Evolutionary conservation across 1,140 invertebrate species (phyloP), one percentile per base, ranked within the genome.

Genomic region (Pectinophora gossypiella): DNA sequence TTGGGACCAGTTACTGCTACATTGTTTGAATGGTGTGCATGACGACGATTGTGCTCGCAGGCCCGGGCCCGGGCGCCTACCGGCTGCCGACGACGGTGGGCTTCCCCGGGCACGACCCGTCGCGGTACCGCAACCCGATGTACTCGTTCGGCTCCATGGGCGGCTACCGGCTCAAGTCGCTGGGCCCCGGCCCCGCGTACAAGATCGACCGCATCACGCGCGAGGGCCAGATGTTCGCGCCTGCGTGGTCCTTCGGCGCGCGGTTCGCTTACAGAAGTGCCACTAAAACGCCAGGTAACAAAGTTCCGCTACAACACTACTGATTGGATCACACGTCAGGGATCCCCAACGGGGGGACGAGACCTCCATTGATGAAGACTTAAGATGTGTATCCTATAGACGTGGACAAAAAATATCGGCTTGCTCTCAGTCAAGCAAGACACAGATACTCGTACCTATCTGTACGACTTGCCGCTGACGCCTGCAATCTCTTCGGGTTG

Each of bases 51-150:
- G 5, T 44, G 3, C 20, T 1, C 18, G 0, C 56, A 85, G 91
- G 91, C 12, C 91, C 91, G 43, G 91, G 91, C 20, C 91, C 91
- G 4, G 91, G 89, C 44, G 90, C 90, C 10, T 92, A 92, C 63
- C 61, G 66, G 54, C 72, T 93, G 56, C 91, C 91, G 0, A 74
- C 90, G 13, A 87, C 88, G 15, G 85, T 90, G 6, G 91, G 91
- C 10, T 91, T 86, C 71, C 63, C 82, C 0, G 58, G 76, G 19
- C 91, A 93, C 69, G 91, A 92, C 71, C 76, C 77, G 6, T 88
- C 88, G 1, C 89, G 89, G 13, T 86, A 89, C 57, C 82, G 91
- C 13, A 86, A 87, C 68, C 91, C 91, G 0, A 88, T 90, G 74
- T 93, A 88, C 68, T 90, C 90, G 19, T 89, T 92, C 61, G 89